Base-by-base conservation (phyloP, 2,113 vertebrate species). In the Lampris megalopsis region DNA sequence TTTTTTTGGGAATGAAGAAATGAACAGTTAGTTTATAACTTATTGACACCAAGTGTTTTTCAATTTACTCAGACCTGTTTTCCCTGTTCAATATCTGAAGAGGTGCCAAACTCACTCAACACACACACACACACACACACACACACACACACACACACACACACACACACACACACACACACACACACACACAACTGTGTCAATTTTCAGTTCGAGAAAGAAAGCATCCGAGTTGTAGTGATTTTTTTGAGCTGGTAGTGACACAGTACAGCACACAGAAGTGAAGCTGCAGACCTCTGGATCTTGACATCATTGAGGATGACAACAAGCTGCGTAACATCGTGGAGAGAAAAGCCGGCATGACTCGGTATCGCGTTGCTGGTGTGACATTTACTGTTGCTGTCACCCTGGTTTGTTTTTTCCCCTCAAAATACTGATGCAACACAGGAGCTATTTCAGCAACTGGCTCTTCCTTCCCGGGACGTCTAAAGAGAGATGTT, bases 371-470 rank as follows among this genome's bases (percentile, higher is more conserved):
- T 49, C 78, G 68, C 58, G 37, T 67, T 69, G 62, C 3, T 68
- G 41, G 69, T 64, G 45, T 68, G 1, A 77, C 67, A 54, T 45
- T 45, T 45, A 45, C 43, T 5, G 43, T 57, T 68, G 48, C 42
- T 59, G 47, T 69, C 62, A 77, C 68, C 65, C 65, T 75, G 68
- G 61, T 75, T 56, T 7, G 60, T 75, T 37, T 53, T 59, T 10
- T 59, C 69, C 76, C 70, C n/a, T 83, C 74, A 63, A 73, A 64
- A 70, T 5, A 57, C 37, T 86, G 86, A 85, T 58, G 82, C 75
- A 88, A 90, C 57, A 56, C 38, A 50, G 61, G 9, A 13, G 1
- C 48, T 71, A 49, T 75, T 73, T 78, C 42, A 79, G 89, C 82
- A 79, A 84, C 65, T 47, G 1, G 24, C 54, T 63, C 9, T 24